Conservation (phyloP, 2,888 invertebrate genomes). For the Ceriagrion tenellum region DNA sequence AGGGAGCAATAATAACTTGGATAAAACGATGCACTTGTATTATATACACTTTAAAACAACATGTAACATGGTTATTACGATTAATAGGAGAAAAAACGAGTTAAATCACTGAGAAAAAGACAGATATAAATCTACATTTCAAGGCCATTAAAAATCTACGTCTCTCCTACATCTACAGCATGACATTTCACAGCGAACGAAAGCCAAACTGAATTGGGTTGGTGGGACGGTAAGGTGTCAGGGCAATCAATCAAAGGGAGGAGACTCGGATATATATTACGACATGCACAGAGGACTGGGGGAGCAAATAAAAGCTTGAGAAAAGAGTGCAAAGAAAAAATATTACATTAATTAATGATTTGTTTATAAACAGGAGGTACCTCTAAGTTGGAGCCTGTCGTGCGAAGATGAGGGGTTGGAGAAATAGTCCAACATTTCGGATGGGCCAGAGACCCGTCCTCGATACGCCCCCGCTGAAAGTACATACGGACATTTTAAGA, state of each 20-base stretch:
- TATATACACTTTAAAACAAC: neutral
- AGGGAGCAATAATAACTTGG: neutral
- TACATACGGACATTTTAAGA: slow-evolving; percentile 25
- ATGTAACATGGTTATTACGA: neutral
- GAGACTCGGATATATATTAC: neutral
- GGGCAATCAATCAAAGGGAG: neutral
- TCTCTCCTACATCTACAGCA: neutral
- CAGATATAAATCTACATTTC: neutral
- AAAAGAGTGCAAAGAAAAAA: slow-evolving; percentile 30
- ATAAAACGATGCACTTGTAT: neutral
- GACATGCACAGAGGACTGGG: neutral
- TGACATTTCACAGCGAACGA: slow-evolving; percentile 31
- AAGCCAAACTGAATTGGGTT: neutral
- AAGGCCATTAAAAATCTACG: neutral
- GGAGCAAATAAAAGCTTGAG: slow-evolving; percentile 10
- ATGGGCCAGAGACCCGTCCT: slow-evolving; percentile 36
- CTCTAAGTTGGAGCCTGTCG: slow-evolving; percentile 25
- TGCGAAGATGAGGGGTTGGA: slow-evolving; percentile 33
- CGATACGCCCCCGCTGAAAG: slow-evolving; percentile 32
- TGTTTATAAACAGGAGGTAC: slow-evolving; percentile 19
- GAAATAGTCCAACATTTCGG: slow-evolving; percentile 39
- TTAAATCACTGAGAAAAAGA: neutral
- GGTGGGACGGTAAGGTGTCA: neutral
- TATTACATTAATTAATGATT: neutral
- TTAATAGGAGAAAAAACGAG: neutral